These are phyloP conservation scores for Plebejus anna DNA, from an alignment of 2,888 invertebrate genomes.

Conservation along the genomic window DNA sequence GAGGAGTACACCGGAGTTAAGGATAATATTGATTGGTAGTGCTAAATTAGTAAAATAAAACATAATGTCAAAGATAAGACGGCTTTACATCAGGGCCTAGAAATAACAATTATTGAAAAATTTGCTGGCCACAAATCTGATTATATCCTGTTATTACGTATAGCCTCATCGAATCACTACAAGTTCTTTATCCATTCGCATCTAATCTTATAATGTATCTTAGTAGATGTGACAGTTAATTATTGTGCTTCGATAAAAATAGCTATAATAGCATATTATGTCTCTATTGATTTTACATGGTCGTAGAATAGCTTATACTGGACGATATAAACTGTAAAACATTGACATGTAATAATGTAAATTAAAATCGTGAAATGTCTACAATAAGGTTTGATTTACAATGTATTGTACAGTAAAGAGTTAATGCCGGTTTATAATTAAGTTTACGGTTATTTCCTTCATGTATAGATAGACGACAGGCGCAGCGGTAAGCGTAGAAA, in stretches of 20 bases:
- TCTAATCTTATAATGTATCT: constrained; percentile 77
- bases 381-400: constrained; percentile 10
- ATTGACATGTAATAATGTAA: not conserved
- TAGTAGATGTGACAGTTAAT: constrained; percentile 48
- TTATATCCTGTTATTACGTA: constrained; percentile 57
- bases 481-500: constrained; percentile 62
- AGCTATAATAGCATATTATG: not conserved
- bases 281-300: not conserved
- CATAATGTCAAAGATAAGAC: not conserved
- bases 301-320: not conserved
- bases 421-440: constrained; percentile 36
- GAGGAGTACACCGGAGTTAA: constrained; percentile 95
- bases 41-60: not conserved
- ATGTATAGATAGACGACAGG: constrained; percentile 40
- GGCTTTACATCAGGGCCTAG: constrained; percentile 29
- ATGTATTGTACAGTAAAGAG: constrained; percentile 34
- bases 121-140: constrained; percentile 51
- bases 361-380: not conserved
- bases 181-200: constrained; percentile 74
- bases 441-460: constrained; percentile 43
- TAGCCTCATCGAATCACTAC: constrained; percentile 69
- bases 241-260: not conserved
- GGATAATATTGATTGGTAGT: constrained; percentile 61
- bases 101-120: constrained; percentile 38
- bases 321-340: not conserved